Evolutionary conservation across 1,140 invertebrate species (phyloP), one percentile per base, ranked within the genome.

Genomic region (Sinonovacula constricta): DNA sequence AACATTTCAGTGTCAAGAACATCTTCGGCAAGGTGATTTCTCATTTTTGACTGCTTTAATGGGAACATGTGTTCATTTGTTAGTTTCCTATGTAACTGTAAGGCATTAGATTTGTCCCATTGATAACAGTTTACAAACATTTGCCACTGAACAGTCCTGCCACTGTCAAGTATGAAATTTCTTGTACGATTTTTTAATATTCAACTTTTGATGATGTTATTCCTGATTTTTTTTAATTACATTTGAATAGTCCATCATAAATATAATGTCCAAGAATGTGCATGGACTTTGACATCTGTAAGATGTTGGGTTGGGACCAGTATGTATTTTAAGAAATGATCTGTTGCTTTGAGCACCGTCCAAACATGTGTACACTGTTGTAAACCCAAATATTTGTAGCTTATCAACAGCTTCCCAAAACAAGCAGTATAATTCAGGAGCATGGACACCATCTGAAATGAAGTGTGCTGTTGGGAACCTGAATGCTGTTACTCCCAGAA

Each of bases 391-490:
- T 2, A 78, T 51, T 14, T 59, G 12, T 18, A 81, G n/a, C 69
- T n/a, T n/a, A n/a, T n/a, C n/a, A n/a, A n/a, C n/a, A n/a, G n/a
- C n/a, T n/a, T n/a, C n/a, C n/a, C n/a, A 82, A 33, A 74, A 72
- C 15, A 70, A 14, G 24, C 26, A 18, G 53, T 81, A 72, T 12
- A 79, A 22, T 28, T 83, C 66, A 24, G 75, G 24, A 10, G 70
- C 75, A 24, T 70, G 57, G 4, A 69, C 68, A 65, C 62, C 57
- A 14, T 31, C 49, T 7, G 56, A 56, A 3, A 69, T 51, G 33
- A 75, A 82, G 57, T 82, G 78, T 34, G 81, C 70, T 67, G 76
- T 76, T 33, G 76, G 76, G 49, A 76, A 81, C 18, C 59, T 18
- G 51, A 83, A 81, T 3, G 74, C 79, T 56, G 60, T 78, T 10